These are phyloP conservation scores for Valencia hispanica DNA, from an alignment of 2,797 vertebrate genomes.

Conservation along the genomic window DNA sequence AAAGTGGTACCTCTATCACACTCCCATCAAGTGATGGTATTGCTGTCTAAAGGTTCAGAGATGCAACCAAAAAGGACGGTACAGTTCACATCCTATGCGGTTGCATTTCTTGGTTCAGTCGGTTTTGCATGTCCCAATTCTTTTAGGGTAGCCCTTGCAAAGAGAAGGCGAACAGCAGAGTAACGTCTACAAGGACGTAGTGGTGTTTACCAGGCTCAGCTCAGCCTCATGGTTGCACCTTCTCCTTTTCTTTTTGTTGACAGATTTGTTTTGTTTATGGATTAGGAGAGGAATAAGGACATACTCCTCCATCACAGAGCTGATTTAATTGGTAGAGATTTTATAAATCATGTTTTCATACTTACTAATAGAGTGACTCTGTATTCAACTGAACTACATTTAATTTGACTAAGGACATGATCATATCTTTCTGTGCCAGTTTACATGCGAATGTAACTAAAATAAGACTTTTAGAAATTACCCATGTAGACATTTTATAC, in stretches of 20 bases:
- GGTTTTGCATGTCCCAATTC: neutral
- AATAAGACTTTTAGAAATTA: neutral
- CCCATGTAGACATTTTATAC: neutral
- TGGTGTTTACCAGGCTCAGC: neutral
- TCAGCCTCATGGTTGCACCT: neutral
- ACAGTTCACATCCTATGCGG: neutral
- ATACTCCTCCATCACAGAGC: neutral
- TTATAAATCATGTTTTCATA: neutral
- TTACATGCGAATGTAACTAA: neutral
- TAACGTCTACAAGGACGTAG: neutral
- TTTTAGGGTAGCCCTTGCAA: neutral
- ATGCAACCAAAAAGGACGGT: neutral
- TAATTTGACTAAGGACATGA: too few relatives aligned
- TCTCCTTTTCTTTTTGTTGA: neutral
- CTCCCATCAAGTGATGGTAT: neutral
- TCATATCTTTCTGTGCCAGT: neutral
- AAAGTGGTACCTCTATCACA: neutral
- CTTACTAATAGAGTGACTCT: too few relatives aligned
- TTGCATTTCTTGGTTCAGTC: neutral
- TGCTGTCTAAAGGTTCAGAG: neutral
- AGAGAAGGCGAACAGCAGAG: neutral
- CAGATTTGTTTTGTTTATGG: too few relatives aligned
- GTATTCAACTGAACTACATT: neutral
- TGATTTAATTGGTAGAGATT: neutral
- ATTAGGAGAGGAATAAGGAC: neutral